Base-by-base conservation (phyloP, 2,888 invertebrate genomes). In the Lepidochrysops patricia region DNA sequence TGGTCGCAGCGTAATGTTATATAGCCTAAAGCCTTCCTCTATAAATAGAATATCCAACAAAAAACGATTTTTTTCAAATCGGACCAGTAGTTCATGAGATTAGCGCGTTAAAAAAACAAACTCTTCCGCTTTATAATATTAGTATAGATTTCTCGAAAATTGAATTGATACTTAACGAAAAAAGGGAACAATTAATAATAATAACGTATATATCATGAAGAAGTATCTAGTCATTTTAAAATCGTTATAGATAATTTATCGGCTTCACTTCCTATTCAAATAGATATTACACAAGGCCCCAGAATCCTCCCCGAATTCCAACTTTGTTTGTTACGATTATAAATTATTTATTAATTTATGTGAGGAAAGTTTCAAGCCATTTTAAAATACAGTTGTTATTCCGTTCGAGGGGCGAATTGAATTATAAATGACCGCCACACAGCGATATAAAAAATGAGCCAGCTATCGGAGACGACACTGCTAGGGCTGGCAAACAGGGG, bases 291-390 rank as follows among this genome's bases (percentile, higher is more conserved):
- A 19, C 13, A 23, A 23, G 43, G 19, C 43, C 43, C 43, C 19
- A 2, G 15, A 37, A 37, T 15, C 15, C 19, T 43, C 19, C 19
- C 23, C 9, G 12, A 19, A 1, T 23, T 23, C 9, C 6, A 19
- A 12, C 43, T 23, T 43, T 43, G 43, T 43, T 23, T 43, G 19
- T 43, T 19, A 23, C 19, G 37, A 43, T 43, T 43, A 43, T 43
- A 43, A 43, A 43, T 43, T 52, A 52, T 27, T 13, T 52, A 52
- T 27, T 52, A 52, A 52, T 29, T 52, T 52, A 52, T 52, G 52
- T 52, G 26, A 26, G 25, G 50, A 26, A 50, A 26, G 25, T 50
- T 50, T 25, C n/a, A 13, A 50, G 25, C 25, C 26, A 50, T 50
- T 50, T 26, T 26, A 26, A 26, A 26, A 26, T 26, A 26, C 50